Percentiles rank a stretch among this genome's conserved stretches.
Evolutionary conservation across 2,888 invertebrate species (phyloP).

Genomic region (Synanthedon vespiformis): DNA sequence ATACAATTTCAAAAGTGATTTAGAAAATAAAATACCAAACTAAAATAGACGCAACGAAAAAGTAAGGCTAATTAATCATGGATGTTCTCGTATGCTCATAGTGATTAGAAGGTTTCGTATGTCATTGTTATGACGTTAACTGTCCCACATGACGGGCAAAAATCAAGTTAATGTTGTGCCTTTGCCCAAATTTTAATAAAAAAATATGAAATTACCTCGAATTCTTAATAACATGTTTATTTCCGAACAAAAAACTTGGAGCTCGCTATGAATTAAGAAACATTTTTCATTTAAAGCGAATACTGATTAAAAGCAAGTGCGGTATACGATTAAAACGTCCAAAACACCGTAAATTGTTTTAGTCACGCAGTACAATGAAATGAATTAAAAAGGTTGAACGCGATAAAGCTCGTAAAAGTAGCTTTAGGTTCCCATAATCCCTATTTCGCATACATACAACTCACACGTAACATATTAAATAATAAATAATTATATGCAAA

Average conservation of each 20-base stretch:
- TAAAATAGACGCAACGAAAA: too few species aligned
- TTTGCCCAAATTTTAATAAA: too few species aligned
- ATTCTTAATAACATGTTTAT: neutral
- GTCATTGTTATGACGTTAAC: too few species aligned
- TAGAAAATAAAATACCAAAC: too few species aligned
- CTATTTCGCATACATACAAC: neutral
- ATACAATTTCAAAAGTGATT: too few species aligned
- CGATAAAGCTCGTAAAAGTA: neutral
- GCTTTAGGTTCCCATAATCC: neutral
- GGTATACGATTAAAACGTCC: neutral
- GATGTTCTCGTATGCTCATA: too few species aligned
- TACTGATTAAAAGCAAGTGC: neutral
- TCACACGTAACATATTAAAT: neutral
- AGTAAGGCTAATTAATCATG: too few species aligned
- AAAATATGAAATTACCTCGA: neutral
- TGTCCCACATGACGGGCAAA: too few species aligned
- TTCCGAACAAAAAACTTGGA: neutral
- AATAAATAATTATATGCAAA: neutral
- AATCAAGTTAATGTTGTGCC: too few species aligned
- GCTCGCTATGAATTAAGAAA: neutral
- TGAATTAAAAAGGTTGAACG: neutral
- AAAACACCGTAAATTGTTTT: neutral
- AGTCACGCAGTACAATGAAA: neutral
- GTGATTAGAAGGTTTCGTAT: too few species aligned
- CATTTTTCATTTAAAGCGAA: neutral